Evolutionary conservation across 2,888 invertebrate species (phyloP).

Genomic region (Chymomyza fuscimana): DNA sequence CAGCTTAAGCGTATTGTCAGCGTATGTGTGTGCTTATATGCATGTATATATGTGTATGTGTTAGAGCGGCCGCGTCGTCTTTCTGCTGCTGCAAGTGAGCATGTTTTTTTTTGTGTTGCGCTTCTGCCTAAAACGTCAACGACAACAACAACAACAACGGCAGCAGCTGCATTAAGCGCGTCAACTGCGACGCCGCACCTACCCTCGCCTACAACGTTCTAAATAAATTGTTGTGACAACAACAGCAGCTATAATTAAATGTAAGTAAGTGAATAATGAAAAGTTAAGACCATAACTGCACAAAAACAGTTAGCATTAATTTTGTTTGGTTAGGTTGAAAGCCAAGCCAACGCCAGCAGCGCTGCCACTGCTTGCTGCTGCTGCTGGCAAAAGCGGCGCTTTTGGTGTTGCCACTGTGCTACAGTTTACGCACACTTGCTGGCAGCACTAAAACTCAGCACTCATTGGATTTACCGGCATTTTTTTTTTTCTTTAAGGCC

Average conservation of each 20-base stretch:
- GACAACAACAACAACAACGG: conserved; percentile 27
- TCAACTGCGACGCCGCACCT: not conserved
- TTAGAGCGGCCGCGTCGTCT: conserved; percentile 32
- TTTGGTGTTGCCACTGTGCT: conserved; percentile 52
- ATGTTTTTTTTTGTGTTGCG: conserved; percentile 55
- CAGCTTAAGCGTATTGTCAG: conserved; percentile 27
- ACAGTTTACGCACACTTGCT: conserved; percentile 47
- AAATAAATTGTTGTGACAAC: not conserved
- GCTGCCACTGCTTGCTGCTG: conserved; percentile 5
- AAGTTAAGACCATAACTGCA: conserved; percentile 3
- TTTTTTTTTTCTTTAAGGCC: conserved; percentile 55
- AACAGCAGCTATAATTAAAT: not conserved
- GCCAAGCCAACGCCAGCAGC: conserved; percentile 14
- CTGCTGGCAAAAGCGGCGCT: conserved; percentile 3
- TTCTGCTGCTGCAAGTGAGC: conserved; percentile 55
- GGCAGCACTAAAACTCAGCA: conserved; percentile 44
- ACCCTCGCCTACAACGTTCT: not conserved
- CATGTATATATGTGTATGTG: not conserved
- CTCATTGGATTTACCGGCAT: conserved; percentile 56
- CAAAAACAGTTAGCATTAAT: conserved; percentile 45
- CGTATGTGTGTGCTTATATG: conserved; percentile 14
- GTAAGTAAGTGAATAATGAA: too few relatives aligned
- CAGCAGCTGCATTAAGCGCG: conserved; percentile 7
- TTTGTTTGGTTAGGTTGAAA: conserved; percentile 67
- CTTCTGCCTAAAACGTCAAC: conserved; percentile 24